Conservation (phyloP, 1,140 invertebrate genomes). For the Trachymyrmex cornetzi region DNA sequence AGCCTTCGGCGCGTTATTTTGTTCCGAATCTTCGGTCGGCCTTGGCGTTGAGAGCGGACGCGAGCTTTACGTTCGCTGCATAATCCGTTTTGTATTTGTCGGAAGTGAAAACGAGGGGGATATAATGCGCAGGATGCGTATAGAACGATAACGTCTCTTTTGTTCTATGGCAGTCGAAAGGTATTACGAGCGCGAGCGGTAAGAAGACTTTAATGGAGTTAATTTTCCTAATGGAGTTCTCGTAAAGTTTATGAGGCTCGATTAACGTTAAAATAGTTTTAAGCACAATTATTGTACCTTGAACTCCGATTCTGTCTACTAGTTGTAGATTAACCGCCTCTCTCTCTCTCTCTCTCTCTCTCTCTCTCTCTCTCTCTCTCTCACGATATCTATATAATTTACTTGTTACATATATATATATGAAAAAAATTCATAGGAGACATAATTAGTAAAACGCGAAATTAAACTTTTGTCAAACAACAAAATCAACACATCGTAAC, state of each 20-base stretch:
- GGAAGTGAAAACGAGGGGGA: slow-evolving; percentile 26
- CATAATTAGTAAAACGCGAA: neutral
- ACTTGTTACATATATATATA: neutral
- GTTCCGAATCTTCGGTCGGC: slow-evolving; percentile 37
- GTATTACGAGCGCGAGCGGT: slow-evolving; percentile 38
- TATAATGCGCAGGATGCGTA: slow-evolving; percentile 19
- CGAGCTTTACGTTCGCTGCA: slow-evolving; percentile 22
- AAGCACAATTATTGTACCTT: slow-evolving; percentile 46
- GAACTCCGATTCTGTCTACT: slow-evolving; percentile 27
- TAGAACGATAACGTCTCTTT: slow-evolving; percentile 52
- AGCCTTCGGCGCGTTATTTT: slow-evolving; percentile 46
- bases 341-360: no score
- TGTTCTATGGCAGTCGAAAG: slow-evolving; percentile 37
- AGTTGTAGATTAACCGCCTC: neutral
- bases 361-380: no score
- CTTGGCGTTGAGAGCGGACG: slow-evolving; percentile 33
- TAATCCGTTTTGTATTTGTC: slow-evolving; percentile 38
- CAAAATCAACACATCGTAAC: neutral
- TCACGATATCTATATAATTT: neutral
- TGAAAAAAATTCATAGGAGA: neutral
- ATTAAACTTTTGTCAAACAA: neutral
- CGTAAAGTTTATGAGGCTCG: slow-evolving; percentile 50
- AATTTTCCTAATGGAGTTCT: slow-evolving; percentile 57
- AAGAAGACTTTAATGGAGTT: slow-evolving; percentile 53
- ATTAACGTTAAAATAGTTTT: slow-evolving; percentile 53